Conservation (phyloP, 2,113 vertebrate genomes). For the Ctenodactylus gundi region DNA sequence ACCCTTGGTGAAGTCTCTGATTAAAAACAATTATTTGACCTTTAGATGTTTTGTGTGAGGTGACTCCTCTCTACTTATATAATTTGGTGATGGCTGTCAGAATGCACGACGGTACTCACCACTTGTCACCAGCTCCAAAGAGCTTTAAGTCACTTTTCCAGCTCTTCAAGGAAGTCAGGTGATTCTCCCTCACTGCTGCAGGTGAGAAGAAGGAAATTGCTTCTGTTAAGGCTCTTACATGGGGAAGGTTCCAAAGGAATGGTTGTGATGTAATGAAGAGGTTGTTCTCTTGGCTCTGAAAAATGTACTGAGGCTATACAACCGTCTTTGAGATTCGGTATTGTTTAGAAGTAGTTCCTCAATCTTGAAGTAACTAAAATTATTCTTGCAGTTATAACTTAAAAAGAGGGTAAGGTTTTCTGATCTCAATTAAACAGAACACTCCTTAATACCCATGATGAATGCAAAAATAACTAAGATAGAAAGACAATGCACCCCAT, state of each 20-base stretch:
- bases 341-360: neutral
- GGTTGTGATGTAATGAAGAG: neutral
- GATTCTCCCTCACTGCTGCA: slow-evolving; percentile 89
- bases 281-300: neutral
- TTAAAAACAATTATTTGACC: neutral
- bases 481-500: neutral
- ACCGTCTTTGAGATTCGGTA: neutral
- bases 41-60: neutral
- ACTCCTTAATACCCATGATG: neutral
- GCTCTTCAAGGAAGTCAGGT: slow-evolving; percentile 86
- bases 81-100: neutral
- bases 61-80: neutral
- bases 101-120: slow-evolving; percentile 83
- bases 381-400: neutral
- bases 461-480: neutral
- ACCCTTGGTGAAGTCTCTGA: neutral
- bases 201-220: slow-evolving; percentile 52
- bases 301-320: neutral
- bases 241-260: neutral
- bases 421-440: neutral
- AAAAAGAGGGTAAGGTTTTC: neutral
- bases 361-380: neutral
- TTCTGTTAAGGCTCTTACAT: neutral
- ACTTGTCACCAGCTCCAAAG: slow-evolving; percentile 86
- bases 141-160: slow-evolving; percentile 87